Conservation (phyloP, 2,888 invertebrate species). For the Theodoxus fluviatilis region DNA sequence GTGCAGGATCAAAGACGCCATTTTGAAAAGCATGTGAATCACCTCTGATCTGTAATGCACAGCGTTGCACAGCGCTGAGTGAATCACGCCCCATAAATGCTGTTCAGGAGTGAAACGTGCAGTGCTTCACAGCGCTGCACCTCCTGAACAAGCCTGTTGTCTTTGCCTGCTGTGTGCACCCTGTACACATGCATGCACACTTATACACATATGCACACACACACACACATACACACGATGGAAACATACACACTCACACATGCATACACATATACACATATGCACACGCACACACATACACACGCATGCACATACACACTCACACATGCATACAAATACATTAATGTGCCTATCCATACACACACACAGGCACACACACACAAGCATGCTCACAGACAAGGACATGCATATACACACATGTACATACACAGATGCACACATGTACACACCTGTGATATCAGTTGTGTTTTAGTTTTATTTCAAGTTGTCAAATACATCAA, state of each 20-base stretch:
- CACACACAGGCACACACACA: conserved; percentile 5
- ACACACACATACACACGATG: conserved; percentile 5
- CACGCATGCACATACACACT: background rate
- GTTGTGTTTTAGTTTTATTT: too few relatives aligned
- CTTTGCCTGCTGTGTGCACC: too few relatives aligned
- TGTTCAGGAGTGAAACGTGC: too few relatives aligned
- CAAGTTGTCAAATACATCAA: too few relatives aligned
- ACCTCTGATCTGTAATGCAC: too few relatives aligned
- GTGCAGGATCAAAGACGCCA: too few relatives aligned
- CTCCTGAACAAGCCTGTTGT: too few relatives aligned
- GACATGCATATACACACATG: background rate
- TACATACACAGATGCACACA: background rate
- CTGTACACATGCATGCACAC: conserved; percentile 3
- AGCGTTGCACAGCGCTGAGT: too few relatives aligned
- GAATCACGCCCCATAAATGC: too few relatives aligned
- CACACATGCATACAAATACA: background rate
- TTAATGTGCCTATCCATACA: background rate
- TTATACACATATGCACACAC: background rate
- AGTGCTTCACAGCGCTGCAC: too few relatives aligned
- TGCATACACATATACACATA: conserved; percentile 3
- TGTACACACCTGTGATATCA: background rate
- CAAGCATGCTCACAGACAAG: background rate
- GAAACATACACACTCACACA: background rate
- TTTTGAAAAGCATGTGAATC: too few relatives aligned
- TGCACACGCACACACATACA: background rate